Evolutionary conservation across 2,888 invertebrate species (phyloP).

Genomic region (Drosophila macrospina): DNA sequence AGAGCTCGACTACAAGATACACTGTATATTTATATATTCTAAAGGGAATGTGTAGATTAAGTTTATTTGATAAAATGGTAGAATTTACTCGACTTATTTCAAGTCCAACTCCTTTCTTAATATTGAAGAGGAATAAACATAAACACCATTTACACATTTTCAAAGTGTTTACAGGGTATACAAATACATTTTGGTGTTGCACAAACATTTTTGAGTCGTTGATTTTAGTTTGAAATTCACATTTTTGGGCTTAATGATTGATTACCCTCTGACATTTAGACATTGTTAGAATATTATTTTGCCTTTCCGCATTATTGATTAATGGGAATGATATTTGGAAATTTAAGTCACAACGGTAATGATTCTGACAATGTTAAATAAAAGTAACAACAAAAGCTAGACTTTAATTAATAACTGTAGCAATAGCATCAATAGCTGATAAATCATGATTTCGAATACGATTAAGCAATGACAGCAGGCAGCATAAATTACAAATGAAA

Average conservation of each 20-base stretch:
- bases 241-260: conserved; percentile 17
- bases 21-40: too few species aligned
- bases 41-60: too few species aligned
- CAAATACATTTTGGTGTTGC: background rate
- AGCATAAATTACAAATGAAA: background rate
- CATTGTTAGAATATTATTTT: conserved; percentile 4
- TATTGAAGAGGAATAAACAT: too few species aligned
- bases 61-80: too few species aligned
- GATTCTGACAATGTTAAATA: background rate
- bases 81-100: too few species aligned
- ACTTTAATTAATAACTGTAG: conserved; percentile 41
- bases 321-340: conserved; percentile 10
- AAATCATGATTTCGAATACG: conserved; percentile 29
- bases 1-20: background rate
- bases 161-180: background rate
- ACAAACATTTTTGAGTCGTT: background rate
- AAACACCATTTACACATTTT: too few species aligned
- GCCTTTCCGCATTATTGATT: background rate
- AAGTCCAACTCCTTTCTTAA: too few species aligned
- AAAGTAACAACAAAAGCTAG: background rate
- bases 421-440: conserved; percentile 38
- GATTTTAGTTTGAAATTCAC: conserved; percentile 1
- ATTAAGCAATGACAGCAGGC: background rate
- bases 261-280: conserved; percentile 3
- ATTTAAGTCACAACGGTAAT: background rate